These are phyloP conservation scores for Euleptes europaea DNA, from an alignment of 2,113 vertebrate genomes.

Conservation along the genomic window DNA sequence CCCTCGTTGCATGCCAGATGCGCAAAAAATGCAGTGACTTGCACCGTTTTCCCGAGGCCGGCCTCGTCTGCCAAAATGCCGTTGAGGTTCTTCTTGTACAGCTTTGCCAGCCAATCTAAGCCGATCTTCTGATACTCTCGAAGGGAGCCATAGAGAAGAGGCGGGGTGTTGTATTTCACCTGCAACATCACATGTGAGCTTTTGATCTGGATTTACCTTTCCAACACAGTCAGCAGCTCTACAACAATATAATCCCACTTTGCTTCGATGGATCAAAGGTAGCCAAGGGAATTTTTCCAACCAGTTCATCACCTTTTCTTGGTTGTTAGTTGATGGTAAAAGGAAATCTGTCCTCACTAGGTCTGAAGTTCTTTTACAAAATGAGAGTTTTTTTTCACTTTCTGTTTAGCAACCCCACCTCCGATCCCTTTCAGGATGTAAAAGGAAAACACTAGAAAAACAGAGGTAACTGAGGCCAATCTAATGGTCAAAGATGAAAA, in stretches of 20 bases:
- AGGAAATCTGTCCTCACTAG: no score
- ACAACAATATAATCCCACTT: neutral
- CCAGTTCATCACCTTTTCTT: no score
- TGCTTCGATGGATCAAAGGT: no score
- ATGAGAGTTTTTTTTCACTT: no score
- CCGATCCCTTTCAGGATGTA: neutral
- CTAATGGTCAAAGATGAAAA: no score
- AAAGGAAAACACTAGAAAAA: neutral
- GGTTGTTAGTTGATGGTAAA: no score
- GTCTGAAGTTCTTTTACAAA: no score
- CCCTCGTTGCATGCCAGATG: constrained; percentile 89
- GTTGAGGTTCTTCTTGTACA: constrained; percentile 89
- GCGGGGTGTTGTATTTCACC: constrained; percentile 79
- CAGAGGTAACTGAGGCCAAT: no score
- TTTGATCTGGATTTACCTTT: neutral
- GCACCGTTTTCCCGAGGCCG: constrained; percentile 88
- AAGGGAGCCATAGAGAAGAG: constrained; percentile 84
- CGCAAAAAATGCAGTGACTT: constrained; percentile 91
- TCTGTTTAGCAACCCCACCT: neutral
- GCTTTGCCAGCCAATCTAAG: constrained; percentile 88
- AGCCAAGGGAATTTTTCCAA: no score
- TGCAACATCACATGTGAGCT: constrained; percentile 37
- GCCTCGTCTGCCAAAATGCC: constrained; percentile 91
- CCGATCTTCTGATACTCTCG: constrained; percentile 92
- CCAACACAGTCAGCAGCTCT: no score